A percentile compares a stretch with the other conserved stretches of the same genome.
Evolutionary conservation across 2,888 invertebrate genomes (phyloP).

Genomic region (Epirrhoe alternata): DNA sequence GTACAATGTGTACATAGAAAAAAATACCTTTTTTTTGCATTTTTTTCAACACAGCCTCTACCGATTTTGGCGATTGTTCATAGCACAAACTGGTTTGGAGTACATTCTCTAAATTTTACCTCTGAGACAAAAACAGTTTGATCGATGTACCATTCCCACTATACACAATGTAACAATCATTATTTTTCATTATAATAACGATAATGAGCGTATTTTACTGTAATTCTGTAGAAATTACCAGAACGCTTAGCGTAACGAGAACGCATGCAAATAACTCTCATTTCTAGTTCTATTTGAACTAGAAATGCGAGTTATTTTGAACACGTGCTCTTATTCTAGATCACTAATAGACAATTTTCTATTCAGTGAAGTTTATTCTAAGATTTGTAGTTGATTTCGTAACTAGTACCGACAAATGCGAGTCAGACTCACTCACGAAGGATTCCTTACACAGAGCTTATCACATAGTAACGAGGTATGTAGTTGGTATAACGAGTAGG

Average conservation of each 20-base stretch:
- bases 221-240: slow-evolving; percentile 56
- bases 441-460: no score
- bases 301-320: not conserved
- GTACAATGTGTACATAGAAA: no score
- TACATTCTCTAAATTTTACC: slow-evolving; percentile 6
- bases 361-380: not conserved
- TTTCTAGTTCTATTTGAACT: no score
- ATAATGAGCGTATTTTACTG: slow-evolving; percentile 52
- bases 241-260: slow-evolving; percentile 37
- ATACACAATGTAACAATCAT: slow-evolving; percentile 51
- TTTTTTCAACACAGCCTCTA: not conserved
- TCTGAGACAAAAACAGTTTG: slow-evolving; percentile 66
- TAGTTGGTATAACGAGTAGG: no score
- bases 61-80: not conserved
- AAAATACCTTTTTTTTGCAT: no score
- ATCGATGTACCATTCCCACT: slow-evolving; percentile 52
- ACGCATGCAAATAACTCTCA: slow-evolving; percentile 25
- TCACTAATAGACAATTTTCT: not conserved
- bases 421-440: no score
- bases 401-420: no score
- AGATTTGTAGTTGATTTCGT: no score
- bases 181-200: slow-evolving; percentile 52
- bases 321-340: not conserved
- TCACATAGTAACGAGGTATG: no score
- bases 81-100: not conserved